A percentile compares a stretch with the other conserved stretches of the same genome.
These are phyloP conservation scores for Lagorchestes hirsutus DNA, from an alignment of 2,797 vertebrate species.

Conservation along the genomic window DNA sequence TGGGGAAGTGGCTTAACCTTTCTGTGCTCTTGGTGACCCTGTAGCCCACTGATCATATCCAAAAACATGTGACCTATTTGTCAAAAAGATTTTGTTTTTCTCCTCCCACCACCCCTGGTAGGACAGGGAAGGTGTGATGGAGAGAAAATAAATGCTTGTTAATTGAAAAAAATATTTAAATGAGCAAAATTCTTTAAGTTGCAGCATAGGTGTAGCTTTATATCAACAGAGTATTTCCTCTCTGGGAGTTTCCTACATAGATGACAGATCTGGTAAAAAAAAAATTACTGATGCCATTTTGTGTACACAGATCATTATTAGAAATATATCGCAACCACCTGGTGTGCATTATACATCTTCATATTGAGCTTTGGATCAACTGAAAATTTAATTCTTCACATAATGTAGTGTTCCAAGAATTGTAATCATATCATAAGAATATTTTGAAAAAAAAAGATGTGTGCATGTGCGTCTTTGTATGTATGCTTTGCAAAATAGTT, in stretches of 20 bases:
- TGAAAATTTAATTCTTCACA: background rate
- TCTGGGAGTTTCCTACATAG: background rate
- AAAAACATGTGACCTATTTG: background rate
- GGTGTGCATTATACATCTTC: background rate
- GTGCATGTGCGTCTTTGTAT: background rate
- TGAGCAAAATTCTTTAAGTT: background rate
- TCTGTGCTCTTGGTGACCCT: background rate
- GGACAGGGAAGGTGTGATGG: background rate
- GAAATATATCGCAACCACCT: background rate
- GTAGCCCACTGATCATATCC: background rate
- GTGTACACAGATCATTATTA: background rate
- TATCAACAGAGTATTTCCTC: background rate
- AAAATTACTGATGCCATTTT: background rate
- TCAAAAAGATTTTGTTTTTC: background rate
- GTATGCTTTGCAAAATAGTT: background rate
- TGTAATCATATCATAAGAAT: background rate
- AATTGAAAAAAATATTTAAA: background rate
- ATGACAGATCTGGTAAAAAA: background rate
- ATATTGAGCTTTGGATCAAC: background rate
- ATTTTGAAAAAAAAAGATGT: background rate
- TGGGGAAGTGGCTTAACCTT: background rate
- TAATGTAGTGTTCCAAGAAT: background rate
- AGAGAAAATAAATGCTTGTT: background rate
- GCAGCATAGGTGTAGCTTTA: background rate
- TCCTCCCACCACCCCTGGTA: background rate